Percentiles rank a stretch among this genome's conserved stretches.
Evolutionary conservation across 2,888 invertebrate genomes (phyloP).

Genomic region (Amphipoea lucens): DNA sequence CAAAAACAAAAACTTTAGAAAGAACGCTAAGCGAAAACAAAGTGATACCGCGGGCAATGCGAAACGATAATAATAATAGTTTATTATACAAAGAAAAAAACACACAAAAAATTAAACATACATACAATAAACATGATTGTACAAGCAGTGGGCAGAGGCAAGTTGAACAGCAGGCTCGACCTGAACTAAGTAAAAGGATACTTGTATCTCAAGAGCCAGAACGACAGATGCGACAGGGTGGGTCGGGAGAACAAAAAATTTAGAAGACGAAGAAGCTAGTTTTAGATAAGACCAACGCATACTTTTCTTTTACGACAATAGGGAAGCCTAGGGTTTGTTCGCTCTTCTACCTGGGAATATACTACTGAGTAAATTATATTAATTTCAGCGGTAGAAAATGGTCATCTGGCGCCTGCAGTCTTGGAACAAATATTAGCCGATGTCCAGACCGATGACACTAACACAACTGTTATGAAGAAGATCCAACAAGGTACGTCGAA

Average conservation of each 20-base stretch:
- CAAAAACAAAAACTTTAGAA: background rate
- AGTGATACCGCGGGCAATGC: background rate
- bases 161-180: no score
- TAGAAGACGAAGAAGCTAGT: background rate
- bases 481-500: slow-evolving; percentile 25
- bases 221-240: background rate
- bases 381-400: slow-evolving; percentile 36
- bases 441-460: slow-evolving; percentile 16
- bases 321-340: background rate
- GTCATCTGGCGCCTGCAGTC: slow-evolving; percentile 46
- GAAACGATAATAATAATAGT: no score
- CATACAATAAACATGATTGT: no score
- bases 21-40: background rate
- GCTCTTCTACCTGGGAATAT: background rate
- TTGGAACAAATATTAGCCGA: slow-evolving; percentile 17
- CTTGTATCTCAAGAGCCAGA: no score
- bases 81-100: no score
- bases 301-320: background rate
- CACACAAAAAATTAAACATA: no score
- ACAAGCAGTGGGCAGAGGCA: no score
- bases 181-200: no score
- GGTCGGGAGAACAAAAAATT: background rate
- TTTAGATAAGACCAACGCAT: background rate
- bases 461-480: slow-evolving; percentile 29
- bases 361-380: background rate